These are phyloP conservation scores for Mycalesis mineus DNA, from an alignment of 2,888 invertebrate species.

Conservation along the genomic window DNA sequence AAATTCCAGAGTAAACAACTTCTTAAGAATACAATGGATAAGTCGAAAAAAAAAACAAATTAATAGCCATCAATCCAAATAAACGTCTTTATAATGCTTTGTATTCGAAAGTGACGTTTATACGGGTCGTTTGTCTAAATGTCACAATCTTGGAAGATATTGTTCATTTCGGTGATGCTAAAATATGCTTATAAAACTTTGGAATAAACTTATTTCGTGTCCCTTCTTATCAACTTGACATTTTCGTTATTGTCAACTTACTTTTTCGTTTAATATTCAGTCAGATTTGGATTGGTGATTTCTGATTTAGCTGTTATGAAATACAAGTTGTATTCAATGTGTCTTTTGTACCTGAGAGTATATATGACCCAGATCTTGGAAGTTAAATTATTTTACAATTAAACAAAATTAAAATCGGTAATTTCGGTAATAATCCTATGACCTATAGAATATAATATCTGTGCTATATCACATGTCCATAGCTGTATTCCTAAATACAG, in stretches of 20 bases:
- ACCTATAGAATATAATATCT: too few species aligned
- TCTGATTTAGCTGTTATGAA: neutral
- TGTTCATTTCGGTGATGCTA: conserved; percentile 20
- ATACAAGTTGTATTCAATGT: too few species aligned
- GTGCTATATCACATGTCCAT: too few species aligned
- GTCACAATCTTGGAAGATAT: conserved; percentile 16
- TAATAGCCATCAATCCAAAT: conserved; percentile 5
- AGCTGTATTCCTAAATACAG: too few species aligned
- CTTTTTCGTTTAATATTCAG: conserved; percentile 49
- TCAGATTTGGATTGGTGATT: conserved; percentile 13
- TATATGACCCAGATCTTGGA: too few species aligned
- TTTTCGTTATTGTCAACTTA: conserved; percentile 46
- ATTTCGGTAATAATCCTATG: too few species aligned
- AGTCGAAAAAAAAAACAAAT: conserved; percentile 5
- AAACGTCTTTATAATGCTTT: conserved; percentile 9
- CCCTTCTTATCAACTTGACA: conserved; percentile 46
- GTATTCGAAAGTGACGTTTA: conserved; percentile 18
- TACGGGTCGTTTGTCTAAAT: conserved; percentile 19
- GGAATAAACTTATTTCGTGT: conserved; percentile 17
- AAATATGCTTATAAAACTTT: conserved; percentile 22
- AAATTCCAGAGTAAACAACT: neutral
- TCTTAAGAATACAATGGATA: neutral
- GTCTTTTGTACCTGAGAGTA: too few species aligned
- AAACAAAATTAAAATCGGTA: too few species aligned
- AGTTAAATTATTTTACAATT: too few species aligned